Evolutionary conservation across 2,113 vertebrate genomes (phyloP).

Genomic region (Leuciscus idus): DNA sequence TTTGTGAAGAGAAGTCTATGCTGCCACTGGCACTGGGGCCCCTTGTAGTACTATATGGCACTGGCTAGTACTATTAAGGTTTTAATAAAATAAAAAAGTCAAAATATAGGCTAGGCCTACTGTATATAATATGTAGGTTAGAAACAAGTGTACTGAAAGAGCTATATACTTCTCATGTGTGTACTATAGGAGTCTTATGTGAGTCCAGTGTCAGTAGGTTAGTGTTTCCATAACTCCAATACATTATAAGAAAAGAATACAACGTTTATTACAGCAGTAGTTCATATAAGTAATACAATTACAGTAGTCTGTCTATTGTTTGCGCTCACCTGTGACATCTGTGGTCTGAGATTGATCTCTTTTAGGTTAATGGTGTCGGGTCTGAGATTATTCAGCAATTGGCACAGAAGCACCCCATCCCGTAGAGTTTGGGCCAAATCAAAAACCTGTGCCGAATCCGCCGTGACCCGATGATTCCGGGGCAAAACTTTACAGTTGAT

Average conservation of each 20-base stretch:
- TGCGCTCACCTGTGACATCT: constrained; percentile 91
- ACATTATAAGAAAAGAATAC: background rate
- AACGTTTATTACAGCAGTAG: background rate
- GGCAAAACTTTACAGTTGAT: constrained; percentile 93
- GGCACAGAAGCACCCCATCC: constrained; percentile 94
- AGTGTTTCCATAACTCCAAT: background rate
- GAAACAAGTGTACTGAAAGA: background rate
- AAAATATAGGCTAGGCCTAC: background rate
- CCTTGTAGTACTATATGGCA: background rate
- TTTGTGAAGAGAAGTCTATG: constrained; percentile 22
- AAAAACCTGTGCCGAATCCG: constrained; percentile 93
- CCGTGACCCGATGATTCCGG: constrained; percentile 88
- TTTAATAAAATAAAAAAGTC: background rate
- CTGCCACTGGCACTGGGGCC: background rate
- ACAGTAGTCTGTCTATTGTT: background rate
- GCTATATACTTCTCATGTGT: background rate
- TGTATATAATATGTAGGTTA: background rate
- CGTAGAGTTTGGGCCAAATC: constrained; percentile 93
- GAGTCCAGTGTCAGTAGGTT: background rate
- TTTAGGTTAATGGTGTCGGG: constrained; percentile 89
- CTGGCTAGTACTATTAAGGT: constrained; percentile 15
- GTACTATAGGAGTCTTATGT: background rate
- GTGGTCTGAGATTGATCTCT: constrained; percentile 94
- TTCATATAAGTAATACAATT: background rate
- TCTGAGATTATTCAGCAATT: constrained; percentile 92